Evolutionary conservation across 2,888 invertebrate genomes (phyloP).

Genomic region (Selenia dentaria): DNA sequence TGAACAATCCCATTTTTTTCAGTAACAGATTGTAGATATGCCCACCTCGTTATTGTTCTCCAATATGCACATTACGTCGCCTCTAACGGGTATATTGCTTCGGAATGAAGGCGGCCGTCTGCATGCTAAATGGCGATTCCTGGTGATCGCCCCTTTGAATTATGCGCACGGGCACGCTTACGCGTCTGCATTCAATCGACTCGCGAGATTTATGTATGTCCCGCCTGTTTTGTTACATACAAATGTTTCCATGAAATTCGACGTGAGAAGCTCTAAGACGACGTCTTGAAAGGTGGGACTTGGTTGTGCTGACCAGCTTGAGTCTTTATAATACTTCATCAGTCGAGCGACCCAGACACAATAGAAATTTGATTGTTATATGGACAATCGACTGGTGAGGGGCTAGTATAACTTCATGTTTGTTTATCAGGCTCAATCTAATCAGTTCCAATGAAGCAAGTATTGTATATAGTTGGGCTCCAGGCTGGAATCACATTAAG

Average conservation of each 20-base stretch:
- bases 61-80: conserved; percentile 73
- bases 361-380: no score
- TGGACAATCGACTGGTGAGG: no score
- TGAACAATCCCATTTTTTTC: conserved; percentile 17
- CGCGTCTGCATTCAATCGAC: conserved; percentile 75
- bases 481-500: no score
- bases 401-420: no score
- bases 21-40: conserved; percentile 28
- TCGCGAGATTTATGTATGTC: conserved; percentile 70
- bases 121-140: conserved; percentile 78
- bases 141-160: conserved; percentile 81
- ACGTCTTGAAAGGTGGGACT: conserved; percentile 14
- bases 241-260: conserved; percentile 68
- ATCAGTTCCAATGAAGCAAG: no score
- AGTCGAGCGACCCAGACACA: no score
- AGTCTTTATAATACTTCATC: no score
- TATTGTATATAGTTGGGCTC: no score
- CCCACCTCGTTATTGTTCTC: conserved; percentile 50
- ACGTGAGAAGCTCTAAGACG: conserved; percentile 48
- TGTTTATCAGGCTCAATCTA: no score
- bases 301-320: conserved; percentile 7
- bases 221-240: conserved; percentile 60
- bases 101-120: conserved; percentile 72
- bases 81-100: conserved; percentile 79
- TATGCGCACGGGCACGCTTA: conserved; percentile 78